Evolutionary conservation across 2,113 vertebrate species (phyloP).

Genomic region (Lepidothrix coronata): DNA sequence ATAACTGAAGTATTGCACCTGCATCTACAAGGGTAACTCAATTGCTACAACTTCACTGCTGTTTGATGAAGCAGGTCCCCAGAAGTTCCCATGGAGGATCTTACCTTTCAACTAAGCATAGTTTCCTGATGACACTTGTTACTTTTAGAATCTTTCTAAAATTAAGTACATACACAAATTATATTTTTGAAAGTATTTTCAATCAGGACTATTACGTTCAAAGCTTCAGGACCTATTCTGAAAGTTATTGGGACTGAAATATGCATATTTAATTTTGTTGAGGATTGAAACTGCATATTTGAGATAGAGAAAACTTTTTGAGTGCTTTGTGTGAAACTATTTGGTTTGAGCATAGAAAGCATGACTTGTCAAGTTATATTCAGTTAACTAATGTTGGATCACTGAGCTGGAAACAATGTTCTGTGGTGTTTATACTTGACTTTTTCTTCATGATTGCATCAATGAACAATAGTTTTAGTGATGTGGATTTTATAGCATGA

Average conservation of each 20-base stretch:
- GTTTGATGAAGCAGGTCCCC: not conserved
- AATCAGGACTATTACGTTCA: not conserved
- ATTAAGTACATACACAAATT: not conserved
- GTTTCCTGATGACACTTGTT: not conserved
- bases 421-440: conserved; percentile 63
- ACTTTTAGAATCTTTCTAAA: not conserved
- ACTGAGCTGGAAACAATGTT: conserved; percentile 58
- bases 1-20: not conserved
- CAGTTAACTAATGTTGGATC: conserved; percentile 47
- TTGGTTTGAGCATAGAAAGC: not conserved
- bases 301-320: not conserved
- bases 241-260: not conserved
- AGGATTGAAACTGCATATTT: not conserved
- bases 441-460: conserved; percentile 75
- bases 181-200: not conserved
- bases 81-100: not conserved
- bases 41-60: not conserved
- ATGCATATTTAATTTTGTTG: not conserved
- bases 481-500: conserved; percentile 59
- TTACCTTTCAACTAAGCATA: not conserved
- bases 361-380: conserved; percentile 49
- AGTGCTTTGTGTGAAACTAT: not conserved
- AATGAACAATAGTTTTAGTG: conserved; percentile 66
- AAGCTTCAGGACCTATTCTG: not conserved
- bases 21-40: not conserved